Evolutionary conservation across 2,797 vertebrate species (phyloP), one percentile per base, ranked within the genome.

Genomic region (Chaetodon trifasciatus): DNA sequence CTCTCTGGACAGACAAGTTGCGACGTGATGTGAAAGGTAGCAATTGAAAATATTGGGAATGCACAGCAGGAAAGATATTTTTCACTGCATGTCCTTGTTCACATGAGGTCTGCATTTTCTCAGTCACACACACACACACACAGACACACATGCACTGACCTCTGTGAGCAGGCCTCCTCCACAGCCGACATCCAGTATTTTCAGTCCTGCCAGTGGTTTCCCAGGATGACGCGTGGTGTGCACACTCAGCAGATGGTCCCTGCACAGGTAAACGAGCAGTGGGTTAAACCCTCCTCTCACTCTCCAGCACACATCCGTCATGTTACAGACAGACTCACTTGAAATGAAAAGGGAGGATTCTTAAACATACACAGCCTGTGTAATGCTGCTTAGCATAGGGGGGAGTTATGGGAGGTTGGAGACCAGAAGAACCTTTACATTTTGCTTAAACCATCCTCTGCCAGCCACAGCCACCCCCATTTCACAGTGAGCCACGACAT

Each of bases 111-210:
- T 57, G 63, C 32, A 23, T 44, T 53, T 55, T 57, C 44, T 74
- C 58, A 44, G 32, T 2, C 12, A 52, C 37, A 57, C 13, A 40
- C n/a, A n/a, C 40, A n/a, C 40, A 69, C 52, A 58, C 21, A 47
- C 13, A 16, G 15, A 62, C 44, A 57, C 62, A 58, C n/a, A 58
- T 37, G 17, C 4, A 23, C 3, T 69, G 94, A 99, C 98, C 96
- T 99, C 98, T 73, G 96, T 94, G 57, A 99, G 94, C 65, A 99
- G 86, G 24, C 98, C 98, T 72, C 98, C 98, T 0, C 98, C 98
- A 61, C 98, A 99, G 90, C 98, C 98, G 28, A 99, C 94, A 0
- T 99, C 98, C 23, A 99, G 95, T 81, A 99, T 95, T 82, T 90
- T 94, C 70, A 97, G 84, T 57, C 96, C 97, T 84, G 93, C 90